Evolutionary conservation across 2,888 invertebrate genomes (phyloP).

Genomic region (Calephelis perditalis): DNA sequence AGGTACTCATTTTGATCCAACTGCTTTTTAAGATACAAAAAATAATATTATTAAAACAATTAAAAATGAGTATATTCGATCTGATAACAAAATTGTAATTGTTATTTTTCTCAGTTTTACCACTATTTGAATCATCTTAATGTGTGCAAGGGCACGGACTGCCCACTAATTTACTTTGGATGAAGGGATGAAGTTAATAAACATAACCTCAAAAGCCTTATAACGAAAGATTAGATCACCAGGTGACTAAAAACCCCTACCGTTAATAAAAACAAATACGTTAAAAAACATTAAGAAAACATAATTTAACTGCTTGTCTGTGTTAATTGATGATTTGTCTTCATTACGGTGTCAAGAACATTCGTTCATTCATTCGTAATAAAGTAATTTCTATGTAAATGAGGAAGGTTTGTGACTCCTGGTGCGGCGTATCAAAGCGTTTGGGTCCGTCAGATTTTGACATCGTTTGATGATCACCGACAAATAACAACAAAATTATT

Average conservation of each 20-base stretch:
- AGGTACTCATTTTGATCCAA: no score
- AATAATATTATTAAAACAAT: no score
- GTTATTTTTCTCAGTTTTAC: no score
- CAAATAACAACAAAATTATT: slow-evolving; percentile 63
- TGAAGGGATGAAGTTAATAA: no score
- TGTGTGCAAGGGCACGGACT: no score
- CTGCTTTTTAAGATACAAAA: no score
- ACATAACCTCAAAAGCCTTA: no score
- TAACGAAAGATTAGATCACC: not conserved
- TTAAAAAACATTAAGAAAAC: slow-evolving; percentile 21
- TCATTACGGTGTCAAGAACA: slow-evolving; percentile 40
- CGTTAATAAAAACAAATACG: slow-evolving; percentile 17
- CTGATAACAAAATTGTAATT: no score
- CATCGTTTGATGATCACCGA: slow-evolving; percentile 72
- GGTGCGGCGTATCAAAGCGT: slow-evolving; percentile 56
- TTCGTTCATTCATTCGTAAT: slow-evolving; percentile 29
- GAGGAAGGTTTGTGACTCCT: slow-evolving; percentile 48
- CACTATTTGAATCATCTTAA: no score
- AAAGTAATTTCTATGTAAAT: slow-evolving; percentile 62
- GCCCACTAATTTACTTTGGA: no score
- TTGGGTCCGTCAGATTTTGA: slow-evolving; percentile 64
- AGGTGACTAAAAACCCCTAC: not conserved
- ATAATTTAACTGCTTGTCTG: slow-evolving; percentile 27
- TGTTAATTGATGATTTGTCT: slow-evolving; percentile 38
- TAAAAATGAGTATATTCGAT: no score